Conservation (phyloP, 2,113 vertebrate species). For the Platysteira castanea region DNA sequence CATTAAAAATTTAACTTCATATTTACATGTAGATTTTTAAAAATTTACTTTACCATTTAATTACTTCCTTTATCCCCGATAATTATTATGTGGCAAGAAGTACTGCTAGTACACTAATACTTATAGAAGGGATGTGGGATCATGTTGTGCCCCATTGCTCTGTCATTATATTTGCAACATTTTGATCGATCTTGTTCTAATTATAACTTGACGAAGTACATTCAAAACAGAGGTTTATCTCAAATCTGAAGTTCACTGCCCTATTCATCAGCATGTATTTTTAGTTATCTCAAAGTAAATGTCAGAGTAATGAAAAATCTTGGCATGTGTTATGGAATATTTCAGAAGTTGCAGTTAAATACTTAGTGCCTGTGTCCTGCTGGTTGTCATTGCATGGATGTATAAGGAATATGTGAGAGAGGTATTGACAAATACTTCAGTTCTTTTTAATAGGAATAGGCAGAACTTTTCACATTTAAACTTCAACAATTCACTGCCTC, state of each 20-base stretch:
- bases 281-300: slow-evolving; percentile 41
- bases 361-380: background rate
- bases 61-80: background rate
- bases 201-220: background rate
- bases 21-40: background rate
- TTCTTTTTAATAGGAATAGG: background rate
- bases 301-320: background rate
- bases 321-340: background rate
- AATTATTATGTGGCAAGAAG: background rate
- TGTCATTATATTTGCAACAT: background rate
- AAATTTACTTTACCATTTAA: background rate
- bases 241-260: background rate
- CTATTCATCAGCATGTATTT: slow-evolving; percentile 17
- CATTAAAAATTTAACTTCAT: background rate
- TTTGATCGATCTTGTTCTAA: slow-evolving; percentile 27
- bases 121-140: background rate
- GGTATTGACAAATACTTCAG: background rate
- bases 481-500: background rate
- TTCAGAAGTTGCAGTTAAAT: slow-evolving; percentile 45
- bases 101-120: background rate
- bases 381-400: background rate
- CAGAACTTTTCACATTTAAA: slow-evolving; percentile 48
- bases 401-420: background rate
- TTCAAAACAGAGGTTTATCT: slow-evolving; percentile 13
- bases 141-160: background rate